Base-by-base conservation (phyloP, 2,888 invertebrate species). In the Ectropis crepuscularia region DNA sequence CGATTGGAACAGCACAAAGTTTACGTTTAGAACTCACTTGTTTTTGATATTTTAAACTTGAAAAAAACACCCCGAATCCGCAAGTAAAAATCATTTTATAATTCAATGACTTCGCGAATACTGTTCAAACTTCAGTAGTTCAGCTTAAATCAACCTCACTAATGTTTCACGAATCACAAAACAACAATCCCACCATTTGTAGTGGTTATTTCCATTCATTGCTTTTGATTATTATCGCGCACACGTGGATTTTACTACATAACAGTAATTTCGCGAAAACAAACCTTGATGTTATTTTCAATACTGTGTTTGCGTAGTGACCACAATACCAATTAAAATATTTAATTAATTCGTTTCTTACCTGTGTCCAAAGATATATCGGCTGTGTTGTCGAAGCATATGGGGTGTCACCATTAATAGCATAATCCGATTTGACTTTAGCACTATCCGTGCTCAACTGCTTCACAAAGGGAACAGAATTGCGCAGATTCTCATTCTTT, bases 381-480 rank as follows among this genome's bases (percentile, higher is more conserved):
- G 93, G 92, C 81, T 94, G 94, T 59, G 94, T 94, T 49, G 94
- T 94, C 47, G 94, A 89, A 37, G 75, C 79, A 73, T 94, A 95
- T 6, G 94, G 78, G 45, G 71, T 72, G 46, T 91, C 91, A 37
- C 86, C 90, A 72, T 91, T 91, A 75, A 89, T 88, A n/a, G 84
- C 71, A 70, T 83, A 88, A 58, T 91, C 90, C 37, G 81, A 74
- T 85, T 94, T 94, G 51, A 90, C 93, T 87, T 94, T 95, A 68
- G 90, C 93, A 69, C 84, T 89, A 73, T 94, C 95, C 67, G 90
- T 91, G 65, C 94, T 94, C 63, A 95, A 86, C 81, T 94, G 94
- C 74, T 94, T 90, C 0, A 94, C 94, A 74, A 92, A 95, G 39
- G 95, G 95, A 70, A 94, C 89, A n/a, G 94, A 92, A 76, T 92